Evolutionary conservation across 2,797 vertebrate genomes (phyloP), one percentile per base, ranked within the genome.

Genomic region (Rachycentron canadum): DNA sequence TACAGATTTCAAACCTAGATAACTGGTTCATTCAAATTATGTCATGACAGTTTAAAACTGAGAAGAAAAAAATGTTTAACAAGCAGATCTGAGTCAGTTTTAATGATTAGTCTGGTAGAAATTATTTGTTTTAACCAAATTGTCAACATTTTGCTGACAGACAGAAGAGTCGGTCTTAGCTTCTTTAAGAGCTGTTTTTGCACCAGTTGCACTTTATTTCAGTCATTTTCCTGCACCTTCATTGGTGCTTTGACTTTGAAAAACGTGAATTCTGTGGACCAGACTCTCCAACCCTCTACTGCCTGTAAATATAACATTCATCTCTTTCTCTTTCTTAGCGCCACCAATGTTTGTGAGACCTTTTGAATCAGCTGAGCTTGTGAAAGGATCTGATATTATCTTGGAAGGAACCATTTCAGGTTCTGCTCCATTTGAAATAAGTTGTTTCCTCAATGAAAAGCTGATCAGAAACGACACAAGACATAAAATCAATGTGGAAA

Each of bases 351-450:
- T 98, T 95, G 91, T 93, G 86, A 96, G 96, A 87, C 90, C 95
- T 34, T 96, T 99, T 88, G 95, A 97, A 76, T 94, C 97, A 21
- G 93, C 95, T 69, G 96, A 98, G 92, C 93, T 97, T 40, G 80
- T 98, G 84, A 97, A 95, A 82, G 97, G 97, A 64, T 95, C 96
- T 5, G 95, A 97, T 75, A 91, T 98, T 82, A 82, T 94, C 83
- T 86, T 99, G 89, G 95, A 97, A 83, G 97, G 96, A 23, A 94
- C 95, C 12, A 76, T 99, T 73, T 93, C 96, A 82, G 98, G 98
- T 86, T 97, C 97, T 0, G 86, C 94, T 88, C 97, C 97, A 1
- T 97, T 97, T 94, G 97, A 99, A 87, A 94, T 98, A 47, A 96
- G 90, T 50, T 98, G 96, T 94, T 95, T 96, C 86, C 96, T 97